Evolutionary conservation across 1,140 invertebrate species (phyloP), one percentile per base, ranked within the genome.

Genomic region (Atta colombica): DNA sequence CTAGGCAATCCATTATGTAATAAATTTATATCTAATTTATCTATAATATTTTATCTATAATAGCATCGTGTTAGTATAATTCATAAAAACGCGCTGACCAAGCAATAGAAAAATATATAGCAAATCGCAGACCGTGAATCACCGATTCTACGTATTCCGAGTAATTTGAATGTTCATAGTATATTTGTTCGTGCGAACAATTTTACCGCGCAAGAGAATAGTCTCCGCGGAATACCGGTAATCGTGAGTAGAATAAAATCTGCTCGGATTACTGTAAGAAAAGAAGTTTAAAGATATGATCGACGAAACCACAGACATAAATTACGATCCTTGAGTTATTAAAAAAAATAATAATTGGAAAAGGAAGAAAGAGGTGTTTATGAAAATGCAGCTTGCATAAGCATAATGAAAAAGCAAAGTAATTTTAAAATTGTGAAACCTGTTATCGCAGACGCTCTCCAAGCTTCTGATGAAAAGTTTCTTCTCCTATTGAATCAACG

Each of bases 381-480:
- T 58, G 16, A 7, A 72, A 72, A 18, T 72, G 45, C 69, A 31
- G 25, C 39, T 72, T 72, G 69, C 45, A 51, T 51, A 69, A 51
- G 39, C 39, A 49, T 49, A 69, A 69, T 21, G 35, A 28, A 53
- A 25, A 72, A 25, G n/a, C 21, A 10, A 72, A 53, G 25, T 10
- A 51, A 3, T 10, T 72, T 72, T 53, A 53, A 72, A 72, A 53
- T 16, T 51, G 0, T 72, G 16, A n/a, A 28, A 72, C 25, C 69
- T 31, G 16, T 53, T 51, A 72, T 72, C 69, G 39, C n/a, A n/a
- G 45, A 68, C n/a, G 21, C 69, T 71, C 25, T 18, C 53, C 69
- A 18, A 14, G 16, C 5, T 28, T 72, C 69, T 53, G 25, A 72
- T 72, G 69, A 51, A 72, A 72, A 51, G 69, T 72, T 72, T 51